Evolutionary conservation across 2,797 vertebrate genomes (phyloP).

Genomic region (Sciurus vulgaris): DNA sequence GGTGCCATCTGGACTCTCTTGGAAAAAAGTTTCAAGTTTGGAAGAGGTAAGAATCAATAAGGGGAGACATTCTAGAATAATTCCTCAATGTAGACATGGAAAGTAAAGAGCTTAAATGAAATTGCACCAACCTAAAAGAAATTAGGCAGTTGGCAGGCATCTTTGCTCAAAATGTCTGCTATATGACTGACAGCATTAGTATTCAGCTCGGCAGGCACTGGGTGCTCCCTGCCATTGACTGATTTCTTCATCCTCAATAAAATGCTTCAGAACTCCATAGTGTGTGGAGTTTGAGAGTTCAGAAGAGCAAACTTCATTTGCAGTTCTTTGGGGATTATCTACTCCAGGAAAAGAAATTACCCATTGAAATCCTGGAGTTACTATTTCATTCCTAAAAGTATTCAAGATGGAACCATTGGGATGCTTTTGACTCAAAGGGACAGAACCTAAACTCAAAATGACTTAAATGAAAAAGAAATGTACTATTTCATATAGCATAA

Average conservation of each 20-base stretch:
- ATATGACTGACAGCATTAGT: neutral
- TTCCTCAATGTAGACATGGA: neutral
- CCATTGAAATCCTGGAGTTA: neutral
- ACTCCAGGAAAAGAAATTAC: neutral
- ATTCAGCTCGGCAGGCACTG: neutral
- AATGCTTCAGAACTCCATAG: neutral
- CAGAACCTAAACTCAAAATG: neutral
- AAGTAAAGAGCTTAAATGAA: slow-evolving; percentile 5
- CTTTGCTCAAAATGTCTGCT: neutral
- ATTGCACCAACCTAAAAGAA: neutral
- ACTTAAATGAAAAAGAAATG: neutral
- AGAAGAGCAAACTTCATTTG: too few relatives aligned
- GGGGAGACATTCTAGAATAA: neutral
- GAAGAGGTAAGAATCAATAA: slow-evolving; percentile 8
- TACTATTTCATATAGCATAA: neutral
- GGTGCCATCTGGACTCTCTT: slow-evolving; percentile 55
- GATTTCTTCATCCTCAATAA: neutral
- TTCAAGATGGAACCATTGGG: neutral
- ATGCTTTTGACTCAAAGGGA: neutral
- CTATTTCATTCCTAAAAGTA: slow-evolving; percentile 34
- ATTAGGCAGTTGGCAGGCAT: neutral
- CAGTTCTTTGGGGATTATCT: neutral
- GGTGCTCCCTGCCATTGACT: neutral
- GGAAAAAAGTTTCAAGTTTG: slow-evolving; percentile 39
- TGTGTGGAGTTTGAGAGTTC: neutral